Evolutionary conservation across 1,140 invertebrate genomes (phyloP), one percentile per base, ranked within the genome.

Genomic region (Rhyzopertha dominica): DNA sequence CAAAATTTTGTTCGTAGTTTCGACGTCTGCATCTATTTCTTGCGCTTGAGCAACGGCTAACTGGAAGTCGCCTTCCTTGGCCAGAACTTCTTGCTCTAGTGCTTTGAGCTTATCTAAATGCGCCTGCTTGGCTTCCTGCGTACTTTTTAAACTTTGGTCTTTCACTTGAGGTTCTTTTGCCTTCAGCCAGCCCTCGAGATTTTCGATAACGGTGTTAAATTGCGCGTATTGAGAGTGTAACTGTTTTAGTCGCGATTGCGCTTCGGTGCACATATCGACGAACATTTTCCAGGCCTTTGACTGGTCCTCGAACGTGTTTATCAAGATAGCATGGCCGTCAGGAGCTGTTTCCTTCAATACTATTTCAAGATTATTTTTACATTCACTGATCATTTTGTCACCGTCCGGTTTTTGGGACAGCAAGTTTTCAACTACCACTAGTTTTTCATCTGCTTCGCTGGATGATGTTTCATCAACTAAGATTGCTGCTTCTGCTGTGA

Each of bases 141-240:
- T 88, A 59, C 81, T 90, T 63, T 90, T 92, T 4, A 96, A 72
- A 53, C 87, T 88, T 67, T 92, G 87, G 66, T 96, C 92, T 68
- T 90, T 90, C 0, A 94, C 74, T 62, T 87, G 78, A 31, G 74
- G 73, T 72, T 96, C 92, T 59, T 86, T 85, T 26, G 83, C 74
- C 59, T 89, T 87, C 10, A 92, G 71, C 92, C 91, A 97, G 30
- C 75, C 71, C 54, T 84, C 84, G 1, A 95, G 69, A 47, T 73
- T 72, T 42, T 91, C 84, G 24, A 91, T 75, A 3, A 82, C 74
- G 16, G 79, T 77, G 60, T 90, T 84, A 47, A 90, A 89, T 61
- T 88, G 81, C 26, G 82, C 81, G 78, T 86, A 86, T 59, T 86
- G 79, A 43, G 78, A 79, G 54, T 81, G 82, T 23, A 83, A 74